Percentiles rank a stretch among this genome's conserved stretches.
phyloP scores from a whole-genome alignment of 1,140 invertebrate species.

The Pseudomyrmex dendroicus region DNA sequence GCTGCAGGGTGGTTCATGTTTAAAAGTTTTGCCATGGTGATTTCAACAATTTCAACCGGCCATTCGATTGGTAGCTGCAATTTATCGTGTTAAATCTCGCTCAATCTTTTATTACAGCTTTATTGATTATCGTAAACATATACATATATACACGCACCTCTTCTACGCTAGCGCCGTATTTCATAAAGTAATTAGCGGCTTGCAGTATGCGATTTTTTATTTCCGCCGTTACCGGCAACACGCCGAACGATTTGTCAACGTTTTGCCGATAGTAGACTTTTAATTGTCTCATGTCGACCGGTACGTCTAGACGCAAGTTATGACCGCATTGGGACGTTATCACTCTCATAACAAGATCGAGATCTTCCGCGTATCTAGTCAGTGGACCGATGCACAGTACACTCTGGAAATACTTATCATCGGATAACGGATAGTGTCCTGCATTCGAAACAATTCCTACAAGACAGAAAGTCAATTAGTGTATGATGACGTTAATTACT shows the following conservation, averaged over 20 bases:
- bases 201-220: conserved; percentile 84
- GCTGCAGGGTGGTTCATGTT: conserved; percentile 54
- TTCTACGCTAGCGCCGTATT: conserved; percentile 75
- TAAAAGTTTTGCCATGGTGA: background rate
- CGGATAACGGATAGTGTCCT: conserved; percentile 86
- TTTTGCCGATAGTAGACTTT: conserved; percentile 89
- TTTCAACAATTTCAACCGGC: background rate
- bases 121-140: too few species aligned
- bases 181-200: conserved; percentile 83
- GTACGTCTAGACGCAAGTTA: conserved; percentile 83
- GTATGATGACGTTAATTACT: too few species aligned
- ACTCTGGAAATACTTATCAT: conserved; percentile 84
- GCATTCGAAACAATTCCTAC: conserved; percentile 84
- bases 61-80: conserved; percentile 54
- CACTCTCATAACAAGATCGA: conserved; percentile 87
- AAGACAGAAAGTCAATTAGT: conserved; percentile 42
- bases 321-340: conserved; percentile 82
- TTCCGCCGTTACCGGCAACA: conserved; percentile 83
- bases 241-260: conserved; percentile 84
- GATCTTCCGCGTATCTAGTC: conserved; percentile 91
- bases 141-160: conserved; percentile 70
- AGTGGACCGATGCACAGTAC: conserved; percentile 91
- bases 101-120: too few species aligned
- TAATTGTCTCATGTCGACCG: conserved; percentile 87
- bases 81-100: background rate